Evolutionary conservation across 2,888 invertebrate species (phyloP).

Genomic region (Drosophila anomalipes): DNA sequence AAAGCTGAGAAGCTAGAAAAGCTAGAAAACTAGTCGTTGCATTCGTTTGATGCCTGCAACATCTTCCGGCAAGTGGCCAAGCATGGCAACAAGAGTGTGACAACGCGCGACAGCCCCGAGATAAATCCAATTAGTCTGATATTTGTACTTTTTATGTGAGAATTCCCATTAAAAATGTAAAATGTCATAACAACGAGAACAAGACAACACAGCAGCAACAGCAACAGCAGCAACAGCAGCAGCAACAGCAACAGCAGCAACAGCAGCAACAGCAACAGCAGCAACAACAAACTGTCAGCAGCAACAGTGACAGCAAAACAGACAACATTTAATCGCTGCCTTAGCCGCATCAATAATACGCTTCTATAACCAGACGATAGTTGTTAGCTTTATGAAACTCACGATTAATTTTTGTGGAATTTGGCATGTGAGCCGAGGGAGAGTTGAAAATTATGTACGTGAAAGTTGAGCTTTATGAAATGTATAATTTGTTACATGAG

Average conservation of each 20-base stretch:
- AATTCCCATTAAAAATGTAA: constrained; percentile 83
- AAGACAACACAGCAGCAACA: constrained; percentile 66
- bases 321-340: neutral
- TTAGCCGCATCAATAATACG: constrained; percentile 39
- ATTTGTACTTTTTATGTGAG: constrained; percentile 85
- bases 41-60: constrained; percentile 57
- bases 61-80: constrained; percentile 70
- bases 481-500: neutral
- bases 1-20: constrained; percentile 38
- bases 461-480: neutral
- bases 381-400: neutral
- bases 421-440: neutral
- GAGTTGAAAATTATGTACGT: accelerated
- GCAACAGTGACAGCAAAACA: constrained; percentile 24
- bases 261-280: constrained; percentile 35
- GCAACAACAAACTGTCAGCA: constrained; percentile 20
- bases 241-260: constrained; percentile 35
- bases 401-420: constrained; percentile 6
- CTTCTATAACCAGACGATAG: constrained; percentile 12
- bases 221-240: constrained; percentile 26
- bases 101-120: constrained; percentile 80
- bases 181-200: constrained; percentile 78
- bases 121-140: constrained; percentile 85
- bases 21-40: constrained; percentile 47
- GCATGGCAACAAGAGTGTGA: constrained; percentile 75